These are phyloP conservation scores for Leptopilina drosophilae DNA, from an alignment of 2,888 invertebrate species.

Conservation along the genomic window DNA sequence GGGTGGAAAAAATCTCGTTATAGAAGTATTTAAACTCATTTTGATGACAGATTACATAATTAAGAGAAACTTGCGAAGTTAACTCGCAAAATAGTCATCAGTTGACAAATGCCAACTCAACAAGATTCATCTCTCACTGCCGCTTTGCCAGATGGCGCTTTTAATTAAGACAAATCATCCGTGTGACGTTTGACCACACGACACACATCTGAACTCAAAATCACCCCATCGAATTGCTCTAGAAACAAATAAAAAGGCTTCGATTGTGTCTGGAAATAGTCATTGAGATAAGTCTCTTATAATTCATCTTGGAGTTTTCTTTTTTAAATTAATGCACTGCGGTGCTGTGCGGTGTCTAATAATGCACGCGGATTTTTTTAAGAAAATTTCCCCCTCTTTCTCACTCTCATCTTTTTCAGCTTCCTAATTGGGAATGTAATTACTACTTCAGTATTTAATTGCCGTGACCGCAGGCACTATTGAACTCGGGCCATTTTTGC, in stretches of 20 bases:
- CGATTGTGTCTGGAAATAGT: neutral
- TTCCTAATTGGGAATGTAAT: slow-evolving; percentile 32
- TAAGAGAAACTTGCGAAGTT: slow-evolving; percentile 20
- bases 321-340: neutral
- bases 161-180: slow-evolving; percentile 42
- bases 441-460: slow-evolving; percentile 33
- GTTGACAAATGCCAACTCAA: slow-evolving; percentile 38
- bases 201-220: slow-evolving; percentile 45
- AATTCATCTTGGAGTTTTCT: neutral
- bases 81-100: slow-evolving; percentile 15
- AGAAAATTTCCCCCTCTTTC: neutral
- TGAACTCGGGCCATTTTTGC: slow-evolving; percentile 14
- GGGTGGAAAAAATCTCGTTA: neutral
- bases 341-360: too few relatives aligned
- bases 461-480: neutral
- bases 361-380: neutral
- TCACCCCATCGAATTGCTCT: slow-evolving; percentile 45
- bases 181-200: slow-evolving; percentile 36
- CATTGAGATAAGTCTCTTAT: neutral
- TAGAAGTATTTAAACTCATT: neutral
- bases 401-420: neutral
- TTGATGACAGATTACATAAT: slow-evolving; percentile 24
- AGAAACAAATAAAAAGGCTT: slow-evolving; percentile 45
- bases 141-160: slow-evolving; percentile 35
- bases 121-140: slow-evolving; percentile 31